Percentiles rank a stretch among this genome's conserved stretches.
Evolutionary conservation across 2,888 invertebrate genomes (phyloP).

Genomic region (Byasa hedistus): DNA sequence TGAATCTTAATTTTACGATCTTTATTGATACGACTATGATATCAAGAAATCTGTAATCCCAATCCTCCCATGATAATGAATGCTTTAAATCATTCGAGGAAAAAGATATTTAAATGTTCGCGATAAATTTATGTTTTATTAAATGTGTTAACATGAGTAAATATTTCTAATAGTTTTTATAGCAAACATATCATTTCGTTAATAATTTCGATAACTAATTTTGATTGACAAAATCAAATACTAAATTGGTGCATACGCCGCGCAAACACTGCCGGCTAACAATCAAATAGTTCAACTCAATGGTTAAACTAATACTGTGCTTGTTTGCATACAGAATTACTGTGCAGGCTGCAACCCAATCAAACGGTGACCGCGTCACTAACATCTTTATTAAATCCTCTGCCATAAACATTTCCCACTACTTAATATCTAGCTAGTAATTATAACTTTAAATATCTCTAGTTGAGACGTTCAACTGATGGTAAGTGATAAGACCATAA

Average conservation of each 20-base stretch:
- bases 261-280: slow-evolving; percentile 24
- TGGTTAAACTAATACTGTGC: slow-evolving; percentile 26
- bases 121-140: too few relatives aligned
- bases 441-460: background rate
- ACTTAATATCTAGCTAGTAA: background rate
- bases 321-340: slow-evolving; percentile 29
- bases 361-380: slow-evolving; percentile 23
- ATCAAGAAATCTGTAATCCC: too few relatives aligned
- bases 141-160: too few relatives aligned
- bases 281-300: slow-evolving; percentile 27
- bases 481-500: too few relatives aligned
- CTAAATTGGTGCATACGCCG: slow-evolving; percentile 4
- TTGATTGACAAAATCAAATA: slow-evolving; percentile 7
- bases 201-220: background rate
- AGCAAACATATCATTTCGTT: background rate
- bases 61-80: too few relatives aligned
- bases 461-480: background rate
- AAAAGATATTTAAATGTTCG: too few relatives aligned
- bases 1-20: too few relatives aligned
- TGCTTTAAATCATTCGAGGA: too few relatives aligned
- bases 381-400: slow-evolving; percentile 27
- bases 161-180: too few relatives aligned
- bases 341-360: slow-evolving; percentile 24
- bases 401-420: slow-evolving; percentile 20
- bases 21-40: too few relatives aligned